Evolutionary conservation across 37 sponge, comb jelly and placozoan genomes (phyloP).

Genomic region (Diacarnus erythraeanus): DNA sequence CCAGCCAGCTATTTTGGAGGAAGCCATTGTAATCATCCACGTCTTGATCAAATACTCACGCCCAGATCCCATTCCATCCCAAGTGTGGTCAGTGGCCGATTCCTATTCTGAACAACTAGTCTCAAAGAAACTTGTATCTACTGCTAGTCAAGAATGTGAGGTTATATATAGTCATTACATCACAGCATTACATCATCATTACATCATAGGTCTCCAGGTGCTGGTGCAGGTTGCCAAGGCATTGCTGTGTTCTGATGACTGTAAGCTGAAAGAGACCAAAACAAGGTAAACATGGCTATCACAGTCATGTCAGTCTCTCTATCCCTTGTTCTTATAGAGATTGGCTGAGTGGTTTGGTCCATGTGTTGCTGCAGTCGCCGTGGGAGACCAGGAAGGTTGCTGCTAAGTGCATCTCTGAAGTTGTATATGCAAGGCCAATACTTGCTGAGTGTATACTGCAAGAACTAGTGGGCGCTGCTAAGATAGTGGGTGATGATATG

Average conservation of each 20-base stretch:
- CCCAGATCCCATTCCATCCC: not conserved
- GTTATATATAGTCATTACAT: not conserved
- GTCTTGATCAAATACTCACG: not conserved
- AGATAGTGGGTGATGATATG: slow-evolving; percentile 5
- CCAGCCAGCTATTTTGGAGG: slow-evolving; percentile 39
- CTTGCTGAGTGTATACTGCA: slow-evolving; percentile 2
- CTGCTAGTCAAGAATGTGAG: slow-evolving; percentile 37
- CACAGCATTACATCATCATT: not conserved
- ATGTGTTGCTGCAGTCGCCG: not conserved
- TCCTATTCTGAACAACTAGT: slow-evolving; percentile 15
- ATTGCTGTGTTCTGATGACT: slow-evolving; percentile 9
- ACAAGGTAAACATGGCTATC: slow-evolving; percentile 10
- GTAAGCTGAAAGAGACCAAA: not conserved
- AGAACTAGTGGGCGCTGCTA: slow-evolving; percentile 1
- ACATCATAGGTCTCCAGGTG: slow-evolving; percentile 5
- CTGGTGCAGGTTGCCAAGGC: slow-evolving; percentile 21
- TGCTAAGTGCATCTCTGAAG: slow-evolving; percentile 8
- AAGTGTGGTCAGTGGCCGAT: slow-evolving; percentile 24
- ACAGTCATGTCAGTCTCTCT: not conserved
- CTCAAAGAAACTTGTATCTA: slow-evolving; percentile 19
- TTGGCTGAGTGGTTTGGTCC: slow-evolving; percentile 43
- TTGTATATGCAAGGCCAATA: not conserved
- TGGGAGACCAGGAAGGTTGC: slow-evolving; percentile 32
- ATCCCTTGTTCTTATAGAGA: slow-evolving; percentile 32
- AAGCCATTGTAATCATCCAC: slow-evolving; percentile 33